These are phyloP conservation scores for Penelope pileata DNA, from an alignment of 2,113 vertebrate genomes.

Conservation along the genomic window DNA sequence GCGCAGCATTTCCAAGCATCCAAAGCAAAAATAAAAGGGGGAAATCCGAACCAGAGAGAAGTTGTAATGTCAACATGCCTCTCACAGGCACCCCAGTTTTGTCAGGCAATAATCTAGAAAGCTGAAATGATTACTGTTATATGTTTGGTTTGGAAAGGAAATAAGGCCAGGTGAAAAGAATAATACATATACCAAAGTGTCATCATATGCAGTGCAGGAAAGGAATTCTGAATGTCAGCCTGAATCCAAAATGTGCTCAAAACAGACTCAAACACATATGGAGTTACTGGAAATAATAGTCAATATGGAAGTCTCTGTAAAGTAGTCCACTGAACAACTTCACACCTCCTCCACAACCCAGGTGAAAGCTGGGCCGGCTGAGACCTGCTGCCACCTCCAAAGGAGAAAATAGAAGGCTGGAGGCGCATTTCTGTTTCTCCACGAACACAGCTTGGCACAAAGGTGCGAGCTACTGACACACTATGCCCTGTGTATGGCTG, in stretches of 20 bases:
- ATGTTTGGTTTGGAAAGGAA: conserved; percentile 24
- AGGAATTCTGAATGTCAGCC: neutral
- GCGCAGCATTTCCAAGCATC: conserved; percentile 24
- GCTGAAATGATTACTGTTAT: conserved; percentile 7
- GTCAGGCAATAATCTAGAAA: conserved; percentile 1
- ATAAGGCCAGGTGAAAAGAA: neutral
- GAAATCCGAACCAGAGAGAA: conserved; percentile 26
- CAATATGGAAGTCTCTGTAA: neutral
- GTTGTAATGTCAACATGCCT: neutral
- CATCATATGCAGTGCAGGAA: neutral
- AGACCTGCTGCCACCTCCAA: neutral
- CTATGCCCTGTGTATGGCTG: neutral
- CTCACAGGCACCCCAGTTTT: neutral
- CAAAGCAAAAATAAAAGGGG: neutral
- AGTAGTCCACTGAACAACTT: neutral
- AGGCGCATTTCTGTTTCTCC: neutral
- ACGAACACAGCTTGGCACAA: neutral
- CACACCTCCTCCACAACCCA: neutral
- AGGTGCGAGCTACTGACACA: neutral
- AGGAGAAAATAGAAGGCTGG: neutral
- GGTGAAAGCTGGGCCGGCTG: neutral
- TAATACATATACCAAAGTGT: neutral
- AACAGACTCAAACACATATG: neutral
- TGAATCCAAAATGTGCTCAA: neutral
- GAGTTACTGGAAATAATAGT: neutral